Evolutionary conservation across 1,140 invertebrate genomes (phyloP), one percentile per base, ranked within the genome.

Genomic region (Ptiloglossa arizonensis): DNA sequence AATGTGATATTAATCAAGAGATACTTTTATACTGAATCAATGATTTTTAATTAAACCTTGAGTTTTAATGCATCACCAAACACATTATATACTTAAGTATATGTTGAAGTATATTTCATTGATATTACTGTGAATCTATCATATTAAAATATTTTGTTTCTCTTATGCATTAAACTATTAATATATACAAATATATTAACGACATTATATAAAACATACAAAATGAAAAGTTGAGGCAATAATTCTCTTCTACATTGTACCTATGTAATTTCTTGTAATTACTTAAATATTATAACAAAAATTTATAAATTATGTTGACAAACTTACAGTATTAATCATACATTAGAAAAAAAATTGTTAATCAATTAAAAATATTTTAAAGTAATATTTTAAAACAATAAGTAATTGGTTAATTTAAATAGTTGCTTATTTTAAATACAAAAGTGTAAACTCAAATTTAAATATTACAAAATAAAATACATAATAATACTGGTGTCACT

Each of bases 401-500:
- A 59, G 27, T 22, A 19, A 41, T 63, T 71, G 29, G 24, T 29
- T 5, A 46, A 46, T 54, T 77, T 35, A 79, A 66, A 50, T 5
- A 67, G 62, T 32, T 29, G 35, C n/a, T 44, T 68, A 17, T 8
- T 38, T 78, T 13, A 59, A 48, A 66, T 64, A 74, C 17, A 52
- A 24, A 44, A 32, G 41, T 56, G 27, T 60, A 4, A 50, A 29
- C 22, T 50, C 54, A 68, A 60, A 56, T 35, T 38, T 41, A 32
- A 38, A 66, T 50, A 59, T 11, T 29, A 56, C 15, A 35, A 57
- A 63, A 59, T 27, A 41, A 6, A 44, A 29, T 41, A 44, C 24
- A n/a, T n/a, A 50, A 62, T 46, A 38, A 32, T 27, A 29, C 2
- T 60, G 9, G 79, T 60, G 27, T 80, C 57, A 83, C 24, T 84